A percentile compares a stretch with the other conserved stretches of the same genome.
These are phyloP conservation scores for Barnardius zonarius DNA, from an alignment of 2,113 vertebrate genomes.

Conservation along the genomic window DNA sequence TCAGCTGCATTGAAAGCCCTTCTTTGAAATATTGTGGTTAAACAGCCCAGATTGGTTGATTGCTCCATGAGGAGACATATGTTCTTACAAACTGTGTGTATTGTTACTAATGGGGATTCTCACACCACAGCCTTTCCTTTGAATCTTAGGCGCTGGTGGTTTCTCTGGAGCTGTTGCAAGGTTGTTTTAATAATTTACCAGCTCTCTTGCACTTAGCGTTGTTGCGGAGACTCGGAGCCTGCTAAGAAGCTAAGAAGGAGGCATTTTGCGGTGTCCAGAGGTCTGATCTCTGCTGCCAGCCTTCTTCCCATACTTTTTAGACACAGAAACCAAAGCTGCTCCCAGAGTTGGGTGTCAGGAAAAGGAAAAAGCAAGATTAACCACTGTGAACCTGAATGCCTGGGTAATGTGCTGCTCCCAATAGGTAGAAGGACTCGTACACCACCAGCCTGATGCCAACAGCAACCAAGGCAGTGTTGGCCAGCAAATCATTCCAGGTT, in stretches of 20 bases:
- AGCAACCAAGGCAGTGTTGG: neutral
- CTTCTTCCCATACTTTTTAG: conserved; percentile 20
- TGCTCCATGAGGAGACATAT: conserved; percentile 56
- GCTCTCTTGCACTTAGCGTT: conserved; percentile 38
- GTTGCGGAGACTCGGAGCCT: neutral
- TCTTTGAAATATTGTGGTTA: conserved; percentile 61
- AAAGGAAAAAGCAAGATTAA: neutral
- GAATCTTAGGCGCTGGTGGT: conserved; percentile 38
- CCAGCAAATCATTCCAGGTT: conserved; percentile 9
- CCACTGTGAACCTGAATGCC: neutral
- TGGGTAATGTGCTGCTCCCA: neutral
- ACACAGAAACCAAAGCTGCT: conserved; percentile 55
- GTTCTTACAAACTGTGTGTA: conserved; percentile 55
- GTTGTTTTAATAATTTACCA: conserved; percentile 65
- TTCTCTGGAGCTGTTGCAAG: conserved; percentile 54
- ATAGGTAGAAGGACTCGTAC: conserved; percentile 18
- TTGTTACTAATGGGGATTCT: conserved; percentile 67
- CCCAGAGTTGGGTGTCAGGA: neutral
- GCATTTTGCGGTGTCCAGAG: neutral
- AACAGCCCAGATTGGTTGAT: conserved; percentile 63
- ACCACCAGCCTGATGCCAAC: neutral
- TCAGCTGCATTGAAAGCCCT: conserved; percentile 50
- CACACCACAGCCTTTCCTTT: conserved; percentile 49
- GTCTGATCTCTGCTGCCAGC: neutral
- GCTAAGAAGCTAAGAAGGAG: conserved; percentile 17